Evolutionary conservation across 2,797 vertebrate species (phyloP).

Genomic region (Lutra lutra): DNA sequence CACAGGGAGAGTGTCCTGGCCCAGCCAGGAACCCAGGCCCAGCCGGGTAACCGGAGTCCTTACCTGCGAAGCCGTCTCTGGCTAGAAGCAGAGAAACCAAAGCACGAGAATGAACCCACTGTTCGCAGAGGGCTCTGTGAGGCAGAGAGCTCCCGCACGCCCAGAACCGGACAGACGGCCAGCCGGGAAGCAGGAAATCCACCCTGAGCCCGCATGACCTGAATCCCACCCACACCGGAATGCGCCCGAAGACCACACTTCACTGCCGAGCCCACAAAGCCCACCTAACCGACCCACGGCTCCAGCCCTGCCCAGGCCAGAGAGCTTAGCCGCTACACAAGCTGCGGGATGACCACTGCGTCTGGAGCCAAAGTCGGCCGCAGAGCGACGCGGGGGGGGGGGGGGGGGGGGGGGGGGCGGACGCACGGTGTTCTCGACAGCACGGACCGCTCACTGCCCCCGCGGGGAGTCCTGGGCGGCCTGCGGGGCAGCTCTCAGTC

Average conservation of each 20-base stretch:
- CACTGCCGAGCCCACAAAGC: too few relatives aligned
- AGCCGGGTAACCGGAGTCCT: neutral
- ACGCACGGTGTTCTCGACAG: too few relatives aligned
- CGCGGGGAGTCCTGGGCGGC: too few relatives aligned
- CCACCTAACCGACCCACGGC: neutral
- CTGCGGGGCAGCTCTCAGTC: rapidly evolving
- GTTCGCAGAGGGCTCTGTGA: too few relatives aligned
- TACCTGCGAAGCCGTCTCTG: neutral
- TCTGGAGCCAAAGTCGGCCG: neutral
- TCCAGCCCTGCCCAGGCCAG: neutral
- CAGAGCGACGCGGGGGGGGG: too few relatives aligned
- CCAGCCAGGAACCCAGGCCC: too few relatives aligned
- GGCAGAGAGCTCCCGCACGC: rapidly evolving
- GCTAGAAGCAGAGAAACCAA: neutral
- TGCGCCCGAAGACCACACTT: neutral
- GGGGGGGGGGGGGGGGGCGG: too few relatives aligned
- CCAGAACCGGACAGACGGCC: neutral
- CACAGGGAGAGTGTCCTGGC: neutral
- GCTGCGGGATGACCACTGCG: too few relatives aligned
- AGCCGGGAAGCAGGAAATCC: neutral
- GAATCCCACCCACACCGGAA: neutral
- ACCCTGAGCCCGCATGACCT: neutral
- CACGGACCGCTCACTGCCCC: too few relatives aligned
- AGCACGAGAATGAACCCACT: neutral
- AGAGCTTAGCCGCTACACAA: neutral